Conservation (phyloP, 2,797 vertebrate genomes). For the Acropternis orthonyx region DNA sequence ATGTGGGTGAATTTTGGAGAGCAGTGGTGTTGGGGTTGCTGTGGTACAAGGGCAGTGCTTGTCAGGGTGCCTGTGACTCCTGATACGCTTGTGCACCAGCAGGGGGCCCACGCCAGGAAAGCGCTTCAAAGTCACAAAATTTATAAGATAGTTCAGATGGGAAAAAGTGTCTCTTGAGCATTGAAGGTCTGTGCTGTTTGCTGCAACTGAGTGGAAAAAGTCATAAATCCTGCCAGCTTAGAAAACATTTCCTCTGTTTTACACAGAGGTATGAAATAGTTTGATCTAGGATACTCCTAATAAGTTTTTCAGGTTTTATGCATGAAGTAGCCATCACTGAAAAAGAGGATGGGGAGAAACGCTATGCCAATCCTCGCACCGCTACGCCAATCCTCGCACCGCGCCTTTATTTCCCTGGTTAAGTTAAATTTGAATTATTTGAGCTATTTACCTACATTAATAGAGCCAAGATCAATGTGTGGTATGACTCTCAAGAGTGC, state of each 20-base stretch:
- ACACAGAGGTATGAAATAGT: neutral
- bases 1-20: neutral
- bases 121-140: neutral
- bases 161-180: neutral
- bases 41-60: neutral
- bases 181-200: neutral
- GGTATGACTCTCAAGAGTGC: neutral
- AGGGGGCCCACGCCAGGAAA: neutral
- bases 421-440: neutral
- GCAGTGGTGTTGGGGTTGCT: neutral
- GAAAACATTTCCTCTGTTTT: neutral
- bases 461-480: neutral
- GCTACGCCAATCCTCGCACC: accelerated
- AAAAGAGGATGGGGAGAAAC: neutral
- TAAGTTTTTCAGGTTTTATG: neutral
- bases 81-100: neutral
- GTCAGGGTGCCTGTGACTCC: neutral
- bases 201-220: neutral
- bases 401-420: neutral
- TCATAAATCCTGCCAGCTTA: neutral
- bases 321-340: neutral
- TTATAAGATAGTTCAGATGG: neutral
- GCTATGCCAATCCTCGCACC: accelerated
- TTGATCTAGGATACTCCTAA: neutral
- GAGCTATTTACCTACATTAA: neutral